Evolutionary conservation across 2,113 vertebrate species (phyloP), one percentile per base, ranked within the genome.

Genomic region (Archocentrus centrarchus): DNA sequence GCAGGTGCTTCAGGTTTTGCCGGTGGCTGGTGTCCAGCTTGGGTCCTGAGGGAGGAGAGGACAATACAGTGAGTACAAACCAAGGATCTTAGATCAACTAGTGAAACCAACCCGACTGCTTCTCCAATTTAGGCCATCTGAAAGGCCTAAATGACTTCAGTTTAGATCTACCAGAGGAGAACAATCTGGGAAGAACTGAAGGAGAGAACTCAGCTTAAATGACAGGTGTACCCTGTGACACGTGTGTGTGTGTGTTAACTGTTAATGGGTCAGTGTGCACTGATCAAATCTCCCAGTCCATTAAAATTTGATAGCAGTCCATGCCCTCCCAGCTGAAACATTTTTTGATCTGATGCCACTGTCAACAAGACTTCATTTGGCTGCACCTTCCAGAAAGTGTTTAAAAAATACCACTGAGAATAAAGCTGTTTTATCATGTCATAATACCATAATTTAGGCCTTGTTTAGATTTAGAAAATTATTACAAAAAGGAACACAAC

Each of bases 221-320:
- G 41, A 30, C 44, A 50, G 27, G 15, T 47, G 8, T 68, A 41
- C 15, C 64, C 2, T 24, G 24, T 24, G 24, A 24, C 24, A 24
- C 5, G 3, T 35, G 6, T 35, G 35, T 35, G 1, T 35, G 37
- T 39, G 14, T 47, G 39, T 47, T 24, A 68, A 50, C 41, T 30
- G 44, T 70, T 27, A 70, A 27, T 30, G 64, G 64, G 64, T 70
- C 24, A 50, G 18, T 50, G 64, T 50, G 22, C 64, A 50, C 50
- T 50, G 18, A n/a, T 18, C 15, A 70, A 50, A 30, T 30, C 41
- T 70, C 8, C 0, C 2, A 68, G 15, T 47, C 41, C 64, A 68
- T 68, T 68, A 68, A 47, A 47, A 47, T 68, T 68, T 68, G 39
- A 41, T 68, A 44, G n/a, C n/a, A 27, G 64, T 68, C 64, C 64